These are phyloP conservation scores for Buphagus erythrorhynchus DNA, from an alignment of 2,797 vertebrate genomes.

Conservation along the genomic window DNA sequence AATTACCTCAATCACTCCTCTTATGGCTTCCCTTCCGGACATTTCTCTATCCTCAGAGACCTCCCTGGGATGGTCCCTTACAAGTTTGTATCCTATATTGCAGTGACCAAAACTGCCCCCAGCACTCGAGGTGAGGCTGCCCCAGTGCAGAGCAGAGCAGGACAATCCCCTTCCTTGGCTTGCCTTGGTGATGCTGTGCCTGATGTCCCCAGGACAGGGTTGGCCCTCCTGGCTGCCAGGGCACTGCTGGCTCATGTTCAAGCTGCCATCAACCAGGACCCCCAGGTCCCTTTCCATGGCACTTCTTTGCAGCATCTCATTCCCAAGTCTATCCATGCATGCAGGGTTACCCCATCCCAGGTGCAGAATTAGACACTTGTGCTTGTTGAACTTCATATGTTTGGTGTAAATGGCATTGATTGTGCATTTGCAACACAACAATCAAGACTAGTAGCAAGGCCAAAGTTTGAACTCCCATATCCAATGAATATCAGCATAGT, in stretches of 20 bases:
- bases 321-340: neutral
- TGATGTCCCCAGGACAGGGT: fast-evolving
- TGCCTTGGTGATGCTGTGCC: fast-evolving
- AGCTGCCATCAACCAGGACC: fast-evolving
- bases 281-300: neutral
- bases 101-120: neutral
- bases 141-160: neutral
- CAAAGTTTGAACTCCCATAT: neutral
- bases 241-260: neutral
- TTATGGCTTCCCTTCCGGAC: neutral
- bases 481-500: neutral
- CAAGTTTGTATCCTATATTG: neutral
- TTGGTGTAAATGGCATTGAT: neutral
- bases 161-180: neutral
- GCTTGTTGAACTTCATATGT: neutral
- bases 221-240: neutral
- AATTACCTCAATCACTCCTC: neutral
- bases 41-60: neutral
- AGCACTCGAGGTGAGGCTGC: fast-evolving
- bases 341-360: neutral
- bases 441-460: neutral
- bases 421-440: neutral
- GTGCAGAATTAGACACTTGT: too few species aligned
- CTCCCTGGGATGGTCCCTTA: neutral
- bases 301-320: neutral